Percentiles rank a stretch among this genome's conserved stretches.
Conservation (phyloP, 37 sponge, comb jelly and placozoan species). For the Haliclona indistincta region DNA sequence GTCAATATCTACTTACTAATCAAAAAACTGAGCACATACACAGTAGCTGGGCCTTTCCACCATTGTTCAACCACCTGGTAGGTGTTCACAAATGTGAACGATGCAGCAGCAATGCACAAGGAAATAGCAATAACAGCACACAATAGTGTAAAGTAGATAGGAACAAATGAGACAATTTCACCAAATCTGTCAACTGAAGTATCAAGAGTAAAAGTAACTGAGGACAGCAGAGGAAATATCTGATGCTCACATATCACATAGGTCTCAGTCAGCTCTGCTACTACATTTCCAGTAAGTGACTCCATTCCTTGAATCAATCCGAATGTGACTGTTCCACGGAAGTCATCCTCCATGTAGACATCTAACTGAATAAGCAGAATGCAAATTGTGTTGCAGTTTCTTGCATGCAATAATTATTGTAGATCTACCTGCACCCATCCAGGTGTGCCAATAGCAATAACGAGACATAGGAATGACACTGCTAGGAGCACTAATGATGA, state of each 20-base stretch:
- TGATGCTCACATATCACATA: not conserved
- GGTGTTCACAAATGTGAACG: slow-evolving; percentile 64
- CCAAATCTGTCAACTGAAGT: slow-evolving; percentile 2
- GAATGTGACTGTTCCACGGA: not conserved
- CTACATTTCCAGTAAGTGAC: not conserved
- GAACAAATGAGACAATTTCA: slow-evolving; percentile 6
- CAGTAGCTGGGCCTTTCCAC: slow-evolving; percentile 72
- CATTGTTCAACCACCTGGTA: slow-evolving; percentile 61
- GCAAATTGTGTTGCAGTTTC: not conserved
- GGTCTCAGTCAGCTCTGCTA: not conserved
- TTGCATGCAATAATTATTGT: not conserved
- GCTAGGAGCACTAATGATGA: not conserved
- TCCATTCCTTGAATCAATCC: slow-evolving; percentile 4
- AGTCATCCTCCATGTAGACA: not conserved
- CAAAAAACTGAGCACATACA: slow-evolving; percentile 56
- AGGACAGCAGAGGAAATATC: not conserved
- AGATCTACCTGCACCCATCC: slow-evolving; percentile 3
- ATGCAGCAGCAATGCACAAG: slow-evolving; percentile 21
- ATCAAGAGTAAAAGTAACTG: not conserved
- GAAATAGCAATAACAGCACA: slow-evolving; percentile 38
- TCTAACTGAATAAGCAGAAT: not conserved
- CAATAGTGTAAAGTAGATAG: slow-evolving; percentile 35
- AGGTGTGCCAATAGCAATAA: not conserved
- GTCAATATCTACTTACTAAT: slow-evolving; percentile 31
- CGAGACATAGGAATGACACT: not conserved